A percentile compares a stretch with the other conserved stretches of the same genome.
Evolutionary conservation across 2,888 invertebrate genomes (phyloP).

Genomic region (Panorpa germanica): DNA sequence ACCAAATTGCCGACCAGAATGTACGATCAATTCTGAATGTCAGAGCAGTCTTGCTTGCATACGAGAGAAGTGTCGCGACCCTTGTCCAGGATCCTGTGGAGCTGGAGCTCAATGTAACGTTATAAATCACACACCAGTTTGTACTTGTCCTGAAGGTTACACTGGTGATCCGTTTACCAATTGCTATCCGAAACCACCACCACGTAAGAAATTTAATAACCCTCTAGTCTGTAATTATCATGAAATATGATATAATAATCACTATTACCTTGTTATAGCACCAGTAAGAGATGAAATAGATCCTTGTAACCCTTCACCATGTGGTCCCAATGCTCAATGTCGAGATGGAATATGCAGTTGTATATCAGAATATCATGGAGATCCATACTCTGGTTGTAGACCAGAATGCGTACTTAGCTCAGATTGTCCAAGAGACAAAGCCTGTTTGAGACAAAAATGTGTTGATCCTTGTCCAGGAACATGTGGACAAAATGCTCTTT

Average conservation of each 20-base stretch:
- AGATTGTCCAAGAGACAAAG: slow-evolving; percentile 44
- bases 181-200: slow-evolving; percentile 26
- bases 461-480: slow-evolving; percentile 48
- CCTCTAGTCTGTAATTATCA: not conserved
- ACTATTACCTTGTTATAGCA: slow-evolving; percentile 12
- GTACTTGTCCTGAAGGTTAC: slow-evolving; percentile 48
- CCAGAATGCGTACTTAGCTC: slow-evolving; percentile 51
- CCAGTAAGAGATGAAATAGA: slow-evolving; percentile 21
- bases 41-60: slow-evolving; percentile 57
- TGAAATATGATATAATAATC: not conserved
- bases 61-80: slow-evolving; percentile 54
- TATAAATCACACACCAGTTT: slow-evolving; percentile 54
- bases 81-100: slow-evolving; percentile 67
- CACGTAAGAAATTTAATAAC: not conserved
- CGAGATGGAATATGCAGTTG: slow-evolving; percentile 67
- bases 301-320: slow-evolving; percentile 45
- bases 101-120: slow-evolving; percentile 40
- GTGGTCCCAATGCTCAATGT: slow-evolving; percentile 46
- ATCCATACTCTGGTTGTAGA: slow-evolving; percentile 46
- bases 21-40: slow-evolving; percentile 56
- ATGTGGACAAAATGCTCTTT: slow-evolving; percentile 47
- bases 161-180: slow-evolving; percentile 53
- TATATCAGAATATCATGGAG: slow-evolving; percentile 56
- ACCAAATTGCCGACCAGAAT: slow-evolving; percentile 49
- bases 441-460: slow-evolving; percentile 52